Conservation (phyloP, 2,888 invertebrate genomes). For the Agonum fuliginosum region DNA sequence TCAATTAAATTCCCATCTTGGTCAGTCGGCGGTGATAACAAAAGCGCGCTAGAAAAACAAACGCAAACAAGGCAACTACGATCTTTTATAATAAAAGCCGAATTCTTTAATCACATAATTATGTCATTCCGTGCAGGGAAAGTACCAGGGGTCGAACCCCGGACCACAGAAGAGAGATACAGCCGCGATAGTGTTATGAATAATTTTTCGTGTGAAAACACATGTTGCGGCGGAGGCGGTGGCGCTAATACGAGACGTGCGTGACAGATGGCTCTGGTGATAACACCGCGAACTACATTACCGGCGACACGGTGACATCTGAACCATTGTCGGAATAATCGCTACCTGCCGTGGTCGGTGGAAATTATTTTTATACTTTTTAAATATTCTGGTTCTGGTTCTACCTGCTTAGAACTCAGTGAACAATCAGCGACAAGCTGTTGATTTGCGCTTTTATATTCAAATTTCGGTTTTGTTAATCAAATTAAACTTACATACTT, state of each 20-base stretch:
- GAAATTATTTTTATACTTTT: conserved; percentile 57
- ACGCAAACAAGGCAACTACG: conserved; percentile 16
- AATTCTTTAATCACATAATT: conserved; percentile 69
- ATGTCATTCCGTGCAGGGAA: conserved; percentile 68
- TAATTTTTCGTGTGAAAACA: conserved; percentile 71
- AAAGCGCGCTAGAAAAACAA: conserved; percentile 13
- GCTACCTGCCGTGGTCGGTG: conserved; percentile 53
- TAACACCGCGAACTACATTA: conserved; percentile 65
- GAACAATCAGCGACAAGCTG: neutral
- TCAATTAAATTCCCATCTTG: conserved; percentile 16
- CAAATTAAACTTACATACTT: neutral
- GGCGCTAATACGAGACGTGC: conserved; percentile 70
- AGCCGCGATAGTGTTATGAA: conserved; percentile 66
- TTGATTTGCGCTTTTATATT: conserved; percentile 17
- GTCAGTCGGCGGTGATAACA: neutral
- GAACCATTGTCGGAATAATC: conserved; percentile 62
- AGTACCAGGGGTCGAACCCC: conserved; percentile 28
- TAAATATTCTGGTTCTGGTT: conserved; percentile 40
- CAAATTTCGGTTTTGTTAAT: conserved; percentile 13
- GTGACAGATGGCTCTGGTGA: conserved; percentile 69
- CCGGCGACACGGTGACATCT: conserved; percentile 64
- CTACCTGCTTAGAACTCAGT: conserved; percentile 4
- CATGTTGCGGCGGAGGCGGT: conserved; percentile 64
- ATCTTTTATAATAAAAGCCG: conserved; percentile 4
- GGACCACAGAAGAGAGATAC: conserved; percentile 36